A percentile compares a stretch with the other conserved stretches of the same genome.
Conservation (phyloP, 2,888 invertebrate species). For the Cephus rjabovi region DNA sequence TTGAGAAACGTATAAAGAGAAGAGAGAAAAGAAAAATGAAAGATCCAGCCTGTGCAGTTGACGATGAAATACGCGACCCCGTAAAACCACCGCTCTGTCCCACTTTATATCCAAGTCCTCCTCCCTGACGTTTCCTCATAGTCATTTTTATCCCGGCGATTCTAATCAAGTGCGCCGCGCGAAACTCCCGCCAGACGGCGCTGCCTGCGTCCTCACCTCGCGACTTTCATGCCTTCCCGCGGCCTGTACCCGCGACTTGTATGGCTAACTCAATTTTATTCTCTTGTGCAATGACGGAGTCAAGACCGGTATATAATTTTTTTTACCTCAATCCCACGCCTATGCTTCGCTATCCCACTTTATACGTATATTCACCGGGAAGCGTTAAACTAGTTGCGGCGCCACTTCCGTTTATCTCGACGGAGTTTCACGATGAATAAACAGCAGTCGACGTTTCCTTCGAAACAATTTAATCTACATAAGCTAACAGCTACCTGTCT, state of each 20-base stretch:
- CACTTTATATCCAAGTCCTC: neutral
- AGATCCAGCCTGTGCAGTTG: conserved; percentile 30
- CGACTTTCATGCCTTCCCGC: neutral
- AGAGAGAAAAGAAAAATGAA: neutral
- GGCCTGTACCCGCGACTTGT: neutral
- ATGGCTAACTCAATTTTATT: neutral
- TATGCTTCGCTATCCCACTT: neutral
- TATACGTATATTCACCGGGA: neutral
- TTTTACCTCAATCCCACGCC: neutral
- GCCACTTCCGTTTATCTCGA: conserved; percentile 37
- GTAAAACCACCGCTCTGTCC: conserved; percentile 26
- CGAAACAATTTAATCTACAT: conserved; percentile 55
- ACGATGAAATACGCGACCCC: conserved; percentile 43
- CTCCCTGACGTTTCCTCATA: neutral
- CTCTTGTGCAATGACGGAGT: neutral
- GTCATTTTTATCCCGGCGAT: neutral
- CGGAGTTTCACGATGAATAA: conserved; percentile 47
- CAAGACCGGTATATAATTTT: neutral
- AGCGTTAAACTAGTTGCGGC: neutral
- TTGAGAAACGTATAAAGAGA: neutral
- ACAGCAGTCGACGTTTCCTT: conserved; percentile 46
- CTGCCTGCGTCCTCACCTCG: neutral
- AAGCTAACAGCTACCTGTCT: conserved; percentile 46
- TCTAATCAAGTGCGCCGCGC: neutral
- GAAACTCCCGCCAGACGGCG: neutral